Evolutionary conservation across 2,797 vertebrate genomes (phyloP).

Genomic region (Clarias fuscus): DNA sequence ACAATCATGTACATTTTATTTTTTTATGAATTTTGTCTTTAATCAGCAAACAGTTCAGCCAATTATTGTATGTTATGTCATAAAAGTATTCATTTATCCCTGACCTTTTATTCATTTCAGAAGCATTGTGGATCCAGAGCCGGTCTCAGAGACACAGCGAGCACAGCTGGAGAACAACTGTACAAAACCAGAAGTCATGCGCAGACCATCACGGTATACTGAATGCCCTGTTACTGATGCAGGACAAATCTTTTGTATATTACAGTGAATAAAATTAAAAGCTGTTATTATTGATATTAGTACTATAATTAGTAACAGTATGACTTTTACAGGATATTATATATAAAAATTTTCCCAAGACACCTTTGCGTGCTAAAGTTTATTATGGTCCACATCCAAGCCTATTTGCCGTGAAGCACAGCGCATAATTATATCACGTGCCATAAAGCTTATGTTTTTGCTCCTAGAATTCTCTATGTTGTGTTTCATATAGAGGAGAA

Average conservation of each 20-base stretch:
- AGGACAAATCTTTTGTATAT: not conserved
- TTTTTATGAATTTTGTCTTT: not conserved
- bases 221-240: not conserved
- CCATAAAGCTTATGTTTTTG: slow-evolving; percentile 11
- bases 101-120: not conserved
- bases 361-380: no score
- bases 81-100: not conserved
- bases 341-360: not conserved
- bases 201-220: not conserved
- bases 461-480: not conserved
- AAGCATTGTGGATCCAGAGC: not conserved
- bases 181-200: not conserved
- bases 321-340: no score
- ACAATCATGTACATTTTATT: not conserved
- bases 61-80: not conserved
- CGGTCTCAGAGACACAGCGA: not conserved
- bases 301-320: not conserved
- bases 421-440: not conserved
- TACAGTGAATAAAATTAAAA: not conserved
- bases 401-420: not conserved
- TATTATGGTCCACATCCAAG: not conserved
- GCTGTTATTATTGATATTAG: not conserved
- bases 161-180: not conserved
- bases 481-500: not conserved
- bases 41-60: not conserved